Evolutionary conservation across 2,113 vertebrate genomes (phyloP).

Genomic region (Myotis brandtii): DNA sequence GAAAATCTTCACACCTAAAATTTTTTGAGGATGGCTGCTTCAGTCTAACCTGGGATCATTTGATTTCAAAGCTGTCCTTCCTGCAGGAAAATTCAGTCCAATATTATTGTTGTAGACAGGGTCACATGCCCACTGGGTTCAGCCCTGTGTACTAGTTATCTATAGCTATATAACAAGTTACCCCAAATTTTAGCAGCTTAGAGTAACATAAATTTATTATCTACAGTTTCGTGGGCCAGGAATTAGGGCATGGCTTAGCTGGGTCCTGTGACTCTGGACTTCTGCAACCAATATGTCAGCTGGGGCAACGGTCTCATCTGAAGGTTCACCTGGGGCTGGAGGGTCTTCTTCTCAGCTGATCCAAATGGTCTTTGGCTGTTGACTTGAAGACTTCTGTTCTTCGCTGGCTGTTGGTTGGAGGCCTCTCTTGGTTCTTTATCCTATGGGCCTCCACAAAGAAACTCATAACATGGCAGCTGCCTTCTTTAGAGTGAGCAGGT

Average conservation of each 20-base stretch:
- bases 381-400: background rate
- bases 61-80: background rate
- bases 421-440: background rate
- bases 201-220: background rate
- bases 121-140: background rate
- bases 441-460: background rate
- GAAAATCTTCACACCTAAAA: background rate
- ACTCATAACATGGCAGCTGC: background rate
- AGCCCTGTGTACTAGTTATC: background rate
- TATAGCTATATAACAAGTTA: background rate
- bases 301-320: no score
- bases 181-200: background rate
- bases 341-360: background rate
- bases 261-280: fast-evolving
- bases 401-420: background rate
- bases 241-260: background rate
- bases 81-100: background rate
- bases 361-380: background rate
- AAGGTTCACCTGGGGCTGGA: fast-evolving
- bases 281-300: no score
- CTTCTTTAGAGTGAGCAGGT: background rate
- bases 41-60: background rate
- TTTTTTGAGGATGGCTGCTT: background rate
- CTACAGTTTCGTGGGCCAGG: background rate
- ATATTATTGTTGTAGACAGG: no score